These are phyloP conservation scores for Semaprochilodus insignis DNA, from an alignment of 2,797 vertebrate species.

Conservation along the genomic window DNA sequence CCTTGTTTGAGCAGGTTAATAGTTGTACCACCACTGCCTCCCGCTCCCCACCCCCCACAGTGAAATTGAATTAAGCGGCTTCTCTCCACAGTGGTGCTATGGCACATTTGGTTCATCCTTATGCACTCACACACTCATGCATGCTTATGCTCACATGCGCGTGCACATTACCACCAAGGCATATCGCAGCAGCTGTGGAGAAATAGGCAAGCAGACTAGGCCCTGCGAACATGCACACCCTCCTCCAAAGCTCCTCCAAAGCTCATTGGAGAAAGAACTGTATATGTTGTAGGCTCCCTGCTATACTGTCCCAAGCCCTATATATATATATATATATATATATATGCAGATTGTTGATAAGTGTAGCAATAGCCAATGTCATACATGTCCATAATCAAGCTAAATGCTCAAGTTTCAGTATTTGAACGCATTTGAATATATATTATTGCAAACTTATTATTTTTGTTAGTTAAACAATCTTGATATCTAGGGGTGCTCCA, in stretches of 20 bases:
- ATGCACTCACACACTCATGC: constrained; percentile 20
- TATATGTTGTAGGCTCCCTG: constrained; percentile 40
- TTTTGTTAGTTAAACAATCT: too few relatives aligned
- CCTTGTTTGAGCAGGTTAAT: constrained; percentile 73
- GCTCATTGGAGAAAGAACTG: constrained; percentile 54
- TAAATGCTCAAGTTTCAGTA: too few relatives aligned
- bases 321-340: too few relatives aligned
- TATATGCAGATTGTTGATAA: too few relatives aligned
- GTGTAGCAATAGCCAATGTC: too few relatives aligned
- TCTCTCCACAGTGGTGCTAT: constrained; percentile 50
- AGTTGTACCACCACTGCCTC: constrained; percentile 62
- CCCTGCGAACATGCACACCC: constrained; percentile 3
- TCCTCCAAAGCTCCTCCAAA: constrained; percentile 64
- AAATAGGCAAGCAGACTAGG: constrained; percentile 64
- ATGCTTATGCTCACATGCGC: constrained; percentile 29
- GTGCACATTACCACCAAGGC: not conserved
- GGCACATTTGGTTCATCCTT: constrained; percentile 33
- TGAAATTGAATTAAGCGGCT: constrained; percentile 70
- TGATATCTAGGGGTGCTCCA: too few relatives aligned
- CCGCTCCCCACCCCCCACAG: constrained; percentile 41
- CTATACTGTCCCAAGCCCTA: constrained; percentile 34
- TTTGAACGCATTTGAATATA: too few relatives aligned
- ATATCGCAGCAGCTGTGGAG: constrained; percentile 38
- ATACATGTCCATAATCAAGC: too few relatives aligned
- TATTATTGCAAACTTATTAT: too few relatives aligned